Percentiles rank a stretch among this genome's conserved stretches.
These are phyloP conservation scores for Melospiza georgiana DNA, from an alignment of 2,113 vertebrate species.

Conservation along the genomic window DNA sequence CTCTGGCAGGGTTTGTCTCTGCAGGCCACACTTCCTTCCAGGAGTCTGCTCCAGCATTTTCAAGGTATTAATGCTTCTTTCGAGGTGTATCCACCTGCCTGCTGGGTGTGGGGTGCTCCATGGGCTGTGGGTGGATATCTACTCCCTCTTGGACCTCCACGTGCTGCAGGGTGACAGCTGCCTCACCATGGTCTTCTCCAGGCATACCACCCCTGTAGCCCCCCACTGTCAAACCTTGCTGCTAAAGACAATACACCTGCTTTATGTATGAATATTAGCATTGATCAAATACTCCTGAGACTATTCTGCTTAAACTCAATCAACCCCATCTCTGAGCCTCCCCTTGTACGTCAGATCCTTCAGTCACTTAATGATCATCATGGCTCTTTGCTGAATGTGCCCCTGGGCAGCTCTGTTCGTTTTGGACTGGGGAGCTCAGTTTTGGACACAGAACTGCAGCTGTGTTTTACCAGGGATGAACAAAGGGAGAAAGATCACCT, in stretches of 20 bases:
- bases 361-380: background rate
- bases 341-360: background rate
- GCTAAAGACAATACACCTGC: background rate
- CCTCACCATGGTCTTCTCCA: background rate
- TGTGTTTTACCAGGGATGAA: background rate
- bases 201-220: background rate
- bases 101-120: background rate
- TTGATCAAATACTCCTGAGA: background rate
- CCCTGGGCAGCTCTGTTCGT: background rate
- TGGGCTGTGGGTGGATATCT: background rate
- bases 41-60: background rate
- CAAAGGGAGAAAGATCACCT: background rate
- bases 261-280: background rate
- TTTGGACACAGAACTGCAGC: background rate
- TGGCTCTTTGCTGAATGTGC: background rate
- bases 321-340: background rate
- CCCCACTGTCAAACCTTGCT: background rate
- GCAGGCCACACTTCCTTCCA: background rate
- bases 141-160: background rate
- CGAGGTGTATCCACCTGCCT: background rate
- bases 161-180: background rate
- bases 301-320: background rate
- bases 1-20: background rate
- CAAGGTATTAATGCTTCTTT: background rate
- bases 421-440: background rate